A percentile compares a stretch with the other conserved stretches of the same genome.
Conservation (phyloP, 1,140 invertebrate species). For the Drosophila parabipectinata region DNA sequence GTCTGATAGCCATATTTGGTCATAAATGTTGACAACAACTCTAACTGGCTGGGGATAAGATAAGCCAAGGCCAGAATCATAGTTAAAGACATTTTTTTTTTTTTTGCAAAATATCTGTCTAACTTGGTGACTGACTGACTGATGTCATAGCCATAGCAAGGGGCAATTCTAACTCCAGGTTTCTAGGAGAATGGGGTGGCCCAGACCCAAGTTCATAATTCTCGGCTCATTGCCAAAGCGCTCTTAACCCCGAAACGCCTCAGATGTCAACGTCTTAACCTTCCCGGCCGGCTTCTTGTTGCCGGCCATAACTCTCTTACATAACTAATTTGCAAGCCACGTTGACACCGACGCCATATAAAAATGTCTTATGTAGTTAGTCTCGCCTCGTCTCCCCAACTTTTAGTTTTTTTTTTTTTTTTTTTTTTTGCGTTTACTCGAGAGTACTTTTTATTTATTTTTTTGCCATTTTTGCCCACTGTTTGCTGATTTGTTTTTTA, state of each 20-base stretch:
- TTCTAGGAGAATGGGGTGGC: background rate
- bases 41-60: conserved; percentile 22
- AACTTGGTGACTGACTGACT: background rate
- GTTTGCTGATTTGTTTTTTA: conserved; percentile 53
- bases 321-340: conserved; percentile 61
- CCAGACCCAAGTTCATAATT: conserved; percentile 27
- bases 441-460: conserved; percentile 12
- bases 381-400: conserved; percentile 1
- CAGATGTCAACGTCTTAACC: conserved; percentile 69
- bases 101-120: conserved; percentile 12
- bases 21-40: conserved; percentile 2
- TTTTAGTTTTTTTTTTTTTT: conserved; percentile 2
- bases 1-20: conserved; percentile 19
- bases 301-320: conserved; percentile 53
- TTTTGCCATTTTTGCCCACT: conserved; percentile 6
- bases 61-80: conserved; percentile 13
- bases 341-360: conserved; percentile 47
- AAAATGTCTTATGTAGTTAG: conserved; percentile 41
- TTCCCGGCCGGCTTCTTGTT: conserved; percentile 30
- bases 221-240: conserved; percentile 22
- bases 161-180: background rate
- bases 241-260: conserved; percentile 45
- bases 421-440: background rate
- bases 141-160: background rate
- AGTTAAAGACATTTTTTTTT: conserved; percentile 7